Evolutionary conservation across 2,797 vertebrate genomes (phyloP).

Genomic region (Capromys pilorides): DNA sequence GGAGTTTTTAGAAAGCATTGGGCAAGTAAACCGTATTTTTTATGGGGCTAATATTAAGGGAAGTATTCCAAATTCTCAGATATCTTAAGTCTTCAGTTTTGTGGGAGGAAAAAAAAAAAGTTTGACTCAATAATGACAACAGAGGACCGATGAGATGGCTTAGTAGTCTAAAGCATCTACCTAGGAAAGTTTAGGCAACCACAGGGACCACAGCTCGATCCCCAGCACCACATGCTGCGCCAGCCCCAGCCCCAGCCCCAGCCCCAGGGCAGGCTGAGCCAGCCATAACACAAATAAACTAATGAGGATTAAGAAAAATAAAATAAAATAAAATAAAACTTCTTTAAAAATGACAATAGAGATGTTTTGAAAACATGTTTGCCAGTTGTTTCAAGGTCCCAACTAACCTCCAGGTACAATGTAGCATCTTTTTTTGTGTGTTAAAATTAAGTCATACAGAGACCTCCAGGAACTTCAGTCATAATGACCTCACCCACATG

Average conservation of each 20-base stretch:
- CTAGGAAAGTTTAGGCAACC: no score
- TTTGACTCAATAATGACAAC: constrained; percentile 54
- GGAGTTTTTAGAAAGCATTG: not conserved
- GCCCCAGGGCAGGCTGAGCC: no score
- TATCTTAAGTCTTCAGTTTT: constrained; percentile 48
- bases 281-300: no score
- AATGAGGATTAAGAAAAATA: no score
- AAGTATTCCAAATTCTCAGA: constrained; percentile 60
- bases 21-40: constrained; percentile 58
- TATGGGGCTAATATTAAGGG: constrained; percentile 42
- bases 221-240: no score
- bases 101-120: not conserved
- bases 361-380: constrained; percentile 57
- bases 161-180: no score
- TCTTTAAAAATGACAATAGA: constrained; percentile 54
- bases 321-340: no score
- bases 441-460: constrained; percentile 60
- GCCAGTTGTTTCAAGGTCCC: constrained; percentile 52
- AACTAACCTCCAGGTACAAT: constrained; percentile 50
- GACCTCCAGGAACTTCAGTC: constrained; percentile 3
- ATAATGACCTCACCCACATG: constrained; percentile 64
- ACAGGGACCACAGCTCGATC: no score
- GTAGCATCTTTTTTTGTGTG: constrained; percentile 49
- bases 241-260: no score
- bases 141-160: no score